A percentile compares a stretch with the other conserved stretches of the same genome.
phyloP scores from a whole-genome alignment of 1,140 invertebrate species.

The Drosophila punjabiensis region DNA sequence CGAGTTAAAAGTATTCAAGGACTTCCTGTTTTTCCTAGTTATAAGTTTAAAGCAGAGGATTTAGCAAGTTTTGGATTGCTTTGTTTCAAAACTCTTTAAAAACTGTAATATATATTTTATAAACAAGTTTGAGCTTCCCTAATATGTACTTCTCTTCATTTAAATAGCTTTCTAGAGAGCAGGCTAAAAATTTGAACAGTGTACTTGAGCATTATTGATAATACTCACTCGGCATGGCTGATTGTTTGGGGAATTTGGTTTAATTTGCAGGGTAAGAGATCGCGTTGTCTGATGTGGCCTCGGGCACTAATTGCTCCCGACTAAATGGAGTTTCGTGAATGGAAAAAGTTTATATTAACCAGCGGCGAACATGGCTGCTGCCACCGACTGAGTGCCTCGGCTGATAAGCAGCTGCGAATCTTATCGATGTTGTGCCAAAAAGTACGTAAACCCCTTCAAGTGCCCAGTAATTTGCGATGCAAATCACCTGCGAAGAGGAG shows the following conservation, averaged over 20 bases:
- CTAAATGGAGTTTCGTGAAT: conserved; percentile 49
- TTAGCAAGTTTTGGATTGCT: too few relatives aligned
- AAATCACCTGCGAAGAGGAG: conserved; percentile 3
- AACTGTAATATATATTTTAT: neutral
- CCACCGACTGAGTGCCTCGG: neutral
- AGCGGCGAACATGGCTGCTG: conserved; percentile 8
- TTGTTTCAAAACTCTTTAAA: neutral
- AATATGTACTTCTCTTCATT: neutral
- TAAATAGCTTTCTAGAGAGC: neutral
- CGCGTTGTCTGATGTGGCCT: conserved; percentile 24
- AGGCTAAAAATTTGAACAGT: neutral
- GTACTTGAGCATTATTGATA: neutral
- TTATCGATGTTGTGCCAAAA: conserved; percentile 40
- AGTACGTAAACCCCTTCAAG: conserved; percentile 31
- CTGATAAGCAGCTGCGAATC: conserved; percentile 34
- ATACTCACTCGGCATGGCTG: conserved; percentile 39
- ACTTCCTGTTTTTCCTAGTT: neutral
- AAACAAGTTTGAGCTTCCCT: neutral
- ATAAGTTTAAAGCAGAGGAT: neutral
- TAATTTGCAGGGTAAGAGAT: conserved; percentile 29
- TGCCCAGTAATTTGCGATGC: conserved; percentile 24
- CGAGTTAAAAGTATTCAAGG: neutral
- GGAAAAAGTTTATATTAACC: conserved; percentile 41
- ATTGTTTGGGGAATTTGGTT: conserved; percentile 38
- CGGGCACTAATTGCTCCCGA: conserved; percentile 32